A percentile compares a stretch with the other conserved stretches of the same genome.
Evolutionary conservation across 2,888 invertebrate species (phyloP).

Genomic region (Argyresthia goedartella): DNA sequence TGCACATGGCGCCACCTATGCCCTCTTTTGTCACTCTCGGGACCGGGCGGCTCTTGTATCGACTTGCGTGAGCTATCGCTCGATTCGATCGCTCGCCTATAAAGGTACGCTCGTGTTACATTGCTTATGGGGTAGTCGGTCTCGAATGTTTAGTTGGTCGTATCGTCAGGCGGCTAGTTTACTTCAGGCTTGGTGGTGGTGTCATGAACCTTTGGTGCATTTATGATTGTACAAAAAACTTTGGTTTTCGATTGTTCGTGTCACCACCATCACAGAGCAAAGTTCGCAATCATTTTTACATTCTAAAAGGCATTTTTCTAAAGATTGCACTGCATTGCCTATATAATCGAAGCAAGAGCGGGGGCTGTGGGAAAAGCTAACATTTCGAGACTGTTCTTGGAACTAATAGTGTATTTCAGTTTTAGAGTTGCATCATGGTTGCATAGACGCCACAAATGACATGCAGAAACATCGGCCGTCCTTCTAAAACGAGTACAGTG

Average conservation of each 20-base stretch:
- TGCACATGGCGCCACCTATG: slow-evolving; percentile 90
- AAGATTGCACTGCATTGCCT: too few species aligned
- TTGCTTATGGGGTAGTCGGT: background rate
- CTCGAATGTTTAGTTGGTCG: too few species aligned
- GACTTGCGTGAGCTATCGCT: slow-evolving; percentile 61
- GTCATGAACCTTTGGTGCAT: background rate
- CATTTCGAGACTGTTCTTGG: background rate
- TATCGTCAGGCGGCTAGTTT: too few species aligned
- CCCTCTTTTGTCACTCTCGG: slow-evolving; percentile 50
- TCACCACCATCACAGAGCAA: too few species aligned
- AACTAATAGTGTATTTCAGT: background rate
- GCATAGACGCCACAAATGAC: too few species aligned
- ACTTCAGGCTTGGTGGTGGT: background rate
- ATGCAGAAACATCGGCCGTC: too few species aligned
- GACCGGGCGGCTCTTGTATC: slow-evolving; percentile 48
- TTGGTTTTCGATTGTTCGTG: too few species aligned
- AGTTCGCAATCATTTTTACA: too few species aligned
- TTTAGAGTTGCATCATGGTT: background rate
- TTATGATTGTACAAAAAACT: too few species aligned
- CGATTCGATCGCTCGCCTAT: slow-evolving; percentile 65
- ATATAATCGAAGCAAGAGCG: too few species aligned
- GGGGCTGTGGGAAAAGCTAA: too few species aligned
- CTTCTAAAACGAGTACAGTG: background rate
- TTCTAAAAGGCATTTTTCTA: too few species aligned
- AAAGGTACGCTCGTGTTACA: slow-evolving; percentile 17